Conservation (phyloP, 53 echinoderm and acorn worm species). For the Paracentrotus lividus region DNA sequence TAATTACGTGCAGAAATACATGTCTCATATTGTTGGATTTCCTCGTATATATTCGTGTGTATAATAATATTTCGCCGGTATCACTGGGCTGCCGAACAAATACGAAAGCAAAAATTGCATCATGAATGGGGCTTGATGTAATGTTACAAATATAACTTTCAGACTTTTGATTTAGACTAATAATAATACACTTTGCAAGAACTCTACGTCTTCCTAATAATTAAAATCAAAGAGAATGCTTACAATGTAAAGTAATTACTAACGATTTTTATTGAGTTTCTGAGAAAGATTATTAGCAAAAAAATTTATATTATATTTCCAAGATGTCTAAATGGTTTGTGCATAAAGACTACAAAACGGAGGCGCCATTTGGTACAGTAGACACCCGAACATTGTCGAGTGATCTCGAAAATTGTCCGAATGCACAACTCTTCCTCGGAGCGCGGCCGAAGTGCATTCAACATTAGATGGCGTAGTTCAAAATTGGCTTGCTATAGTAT, state of each 20-base stretch:
- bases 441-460: too few species aligned
- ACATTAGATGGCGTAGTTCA: too few species aligned
- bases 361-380: not conserved
- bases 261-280: too few species aligned
- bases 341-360: not conserved
- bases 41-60: not conserved
- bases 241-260: too few species aligned
- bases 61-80: not conserved
- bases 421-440: not conserved
- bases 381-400: not conserved
- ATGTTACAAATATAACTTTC: conserved; percentile 6
- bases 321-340: not conserved
- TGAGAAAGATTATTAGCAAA: not conserved
- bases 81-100: not conserved
- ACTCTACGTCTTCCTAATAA: too few species aligned
- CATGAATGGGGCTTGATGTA: not conserved
- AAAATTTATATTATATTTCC: not conserved
- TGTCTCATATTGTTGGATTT: not conserved
- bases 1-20: conserved; percentile 34
- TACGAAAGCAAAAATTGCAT: not conserved
- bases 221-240: too few species aligned
- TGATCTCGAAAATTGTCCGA: conserved; percentile 25
- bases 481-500: too few species aligned
- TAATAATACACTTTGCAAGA: not conserved
- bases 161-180: not conserved